phyloP scores from a whole-genome alignment of 2,113 vertebrate species.

The Dinomys branickii region DNA sequence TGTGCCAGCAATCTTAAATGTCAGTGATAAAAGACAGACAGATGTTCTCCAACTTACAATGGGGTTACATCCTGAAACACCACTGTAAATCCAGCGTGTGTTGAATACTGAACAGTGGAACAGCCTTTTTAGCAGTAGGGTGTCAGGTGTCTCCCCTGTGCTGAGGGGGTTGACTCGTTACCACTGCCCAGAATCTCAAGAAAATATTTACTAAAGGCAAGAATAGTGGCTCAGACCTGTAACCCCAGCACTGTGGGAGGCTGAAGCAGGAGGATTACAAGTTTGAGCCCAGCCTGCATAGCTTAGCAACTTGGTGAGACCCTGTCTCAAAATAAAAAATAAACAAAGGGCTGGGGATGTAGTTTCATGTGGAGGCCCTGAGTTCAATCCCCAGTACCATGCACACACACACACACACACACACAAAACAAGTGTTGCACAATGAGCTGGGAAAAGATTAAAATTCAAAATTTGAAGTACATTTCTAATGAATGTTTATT shows the following conservation, averaged over 20 bases:
- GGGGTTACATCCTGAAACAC: not conserved
- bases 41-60: not conserved
- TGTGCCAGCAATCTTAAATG: not conserved
- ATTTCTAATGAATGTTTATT: not conserved
- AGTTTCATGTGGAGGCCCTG: not conserved
- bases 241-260: not conserved
- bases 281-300: not conserved
- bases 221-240: not conserved
- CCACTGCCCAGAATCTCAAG: not conserved
- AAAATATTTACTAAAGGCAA: not conserved
- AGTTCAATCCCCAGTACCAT: not conserved
- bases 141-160: not conserved
- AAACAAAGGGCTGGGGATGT: not conserved
- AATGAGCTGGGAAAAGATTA: not conserved
- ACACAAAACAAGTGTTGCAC: not conserved
- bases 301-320: not conserved
- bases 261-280: not conserved
- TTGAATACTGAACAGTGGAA: not conserved
- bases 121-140: not conserved
- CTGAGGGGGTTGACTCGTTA: not conserved
- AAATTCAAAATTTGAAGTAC: not conserved
- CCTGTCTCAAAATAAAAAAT: not conserved
- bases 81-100: not conserved
- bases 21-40: not conserved
- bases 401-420: too few relatives aligned